A percentile compares a stretch with the other conserved stretches of the same genome.
Conservation (phyloP, 2,797 vertebrate genomes). For the Sebastes miniatus region DNA sequence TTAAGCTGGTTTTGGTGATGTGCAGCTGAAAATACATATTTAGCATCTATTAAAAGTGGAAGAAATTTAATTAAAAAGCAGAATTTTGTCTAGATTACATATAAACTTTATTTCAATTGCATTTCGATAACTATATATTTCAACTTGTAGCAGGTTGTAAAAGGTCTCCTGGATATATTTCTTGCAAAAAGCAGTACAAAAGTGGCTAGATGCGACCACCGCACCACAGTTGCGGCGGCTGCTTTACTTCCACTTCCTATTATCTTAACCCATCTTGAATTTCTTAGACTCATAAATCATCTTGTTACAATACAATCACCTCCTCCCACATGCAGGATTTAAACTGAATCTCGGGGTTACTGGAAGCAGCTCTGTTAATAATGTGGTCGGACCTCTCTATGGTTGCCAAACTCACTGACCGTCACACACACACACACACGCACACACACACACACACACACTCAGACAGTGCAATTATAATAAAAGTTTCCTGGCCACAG, state of each 20-base stretch:
- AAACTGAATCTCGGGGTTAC: constrained; percentile 6
- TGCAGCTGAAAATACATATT: background rate
- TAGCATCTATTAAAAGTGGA: background rate
- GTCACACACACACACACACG: background rate
- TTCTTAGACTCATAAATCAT: constrained; percentile 29
- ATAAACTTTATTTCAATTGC: background rate
- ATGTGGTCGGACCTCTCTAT: background rate
- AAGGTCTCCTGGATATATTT: background rate
- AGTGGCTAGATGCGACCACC: background rate
- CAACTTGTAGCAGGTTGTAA: background rate
- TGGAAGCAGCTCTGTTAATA: constrained; percentile 34
- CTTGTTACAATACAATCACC: constrained; percentile 3
- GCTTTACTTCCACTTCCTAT: background rate
- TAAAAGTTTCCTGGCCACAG: constrained; percentile 31
- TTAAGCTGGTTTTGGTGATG: background rate
- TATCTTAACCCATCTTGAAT: constrained; percentile 6
- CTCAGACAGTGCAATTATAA: constrained; percentile 1
- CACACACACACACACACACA: background rate
- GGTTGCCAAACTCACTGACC: constrained; percentile 31
- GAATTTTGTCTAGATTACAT: background rate
- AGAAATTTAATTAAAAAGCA: background rate
- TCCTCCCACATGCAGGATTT: constrained; percentile 25
- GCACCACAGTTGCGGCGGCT: background rate
- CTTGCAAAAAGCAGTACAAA: background rate
- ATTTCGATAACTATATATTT: background rate